Evolutionary conservation across 2,113 vertebrate species (phyloP), one percentile per base, ranked within the genome.

Genomic region (Halichoerus grypus): DNA sequence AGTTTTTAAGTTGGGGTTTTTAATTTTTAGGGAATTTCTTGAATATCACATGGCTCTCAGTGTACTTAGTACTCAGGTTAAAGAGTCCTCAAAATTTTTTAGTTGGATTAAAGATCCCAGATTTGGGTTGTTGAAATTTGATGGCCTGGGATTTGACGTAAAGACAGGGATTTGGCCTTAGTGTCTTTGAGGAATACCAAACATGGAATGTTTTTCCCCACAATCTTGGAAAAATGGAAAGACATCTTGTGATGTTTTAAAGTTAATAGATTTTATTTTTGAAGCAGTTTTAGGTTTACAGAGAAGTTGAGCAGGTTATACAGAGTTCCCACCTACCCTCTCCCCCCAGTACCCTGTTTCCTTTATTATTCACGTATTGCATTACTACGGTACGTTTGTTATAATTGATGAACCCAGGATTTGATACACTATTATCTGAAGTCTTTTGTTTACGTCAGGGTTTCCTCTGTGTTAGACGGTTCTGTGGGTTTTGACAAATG

Each of bases 21-120:
- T 88, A 28, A 0, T 97, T 93, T 92, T 88, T 51, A 82, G 42
- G 55, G 55, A 21, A 53, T 95, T 90, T 93, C 61, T 77, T 95
- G 9, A 83, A 16, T 86, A 5, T 81, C 31, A 69, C 24, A 26
- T 69, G 88, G 63, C 39, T 71, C 2, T 86, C 42, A 33, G 0
- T 63, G 7, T 71, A 15, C 26, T 85, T 33, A 51, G 49, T 42
- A 42, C 39, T 42, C 39, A 42, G 15, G 67, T 61, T 51, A 69
- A 77, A 88, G 57, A 69, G 16, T 42, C 14, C 36, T 88, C 69
- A 67, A 92, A 88, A 79, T 83, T 63, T 76, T 72, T 49, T 86
- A 89, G 57, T 57, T 80, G 22, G 13, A 67, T 72, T 81, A 22
- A 88, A 94, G 39, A 82, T 89, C 11, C 31, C 22, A 86, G 33